These are phyloP conservation scores for Lycophotia porphyrea DNA, from an alignment of 2,888 invertebrate genomes.

Conservation along the genomic window DNA sequence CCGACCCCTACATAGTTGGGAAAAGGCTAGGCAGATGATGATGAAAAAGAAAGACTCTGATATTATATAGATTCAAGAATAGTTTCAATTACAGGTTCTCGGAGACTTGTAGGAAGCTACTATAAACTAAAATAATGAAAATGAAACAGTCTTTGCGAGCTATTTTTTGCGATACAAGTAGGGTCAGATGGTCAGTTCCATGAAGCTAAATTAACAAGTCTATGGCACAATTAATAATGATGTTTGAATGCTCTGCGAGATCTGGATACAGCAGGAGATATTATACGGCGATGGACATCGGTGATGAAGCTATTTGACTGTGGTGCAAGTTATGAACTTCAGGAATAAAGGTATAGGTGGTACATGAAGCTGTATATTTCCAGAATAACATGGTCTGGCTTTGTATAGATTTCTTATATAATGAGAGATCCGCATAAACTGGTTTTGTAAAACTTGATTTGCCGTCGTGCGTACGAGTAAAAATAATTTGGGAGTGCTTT, in stretches of 20 bases:
- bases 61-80: neutral
- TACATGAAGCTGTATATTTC: too few species aligned
- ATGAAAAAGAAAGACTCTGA: neutral
- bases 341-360: neutral
- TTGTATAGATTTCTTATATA: too few species aligned
- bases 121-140: neutral
- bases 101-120: neutral
- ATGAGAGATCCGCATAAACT: too few species aligned
- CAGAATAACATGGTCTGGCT: too few species aligned
- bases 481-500: neutral
- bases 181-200: neutral
- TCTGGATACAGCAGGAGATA: slow-evolving; percentile 34
- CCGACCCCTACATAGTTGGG: too few species aligned
- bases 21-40: too few species aligned
- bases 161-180: neutral
- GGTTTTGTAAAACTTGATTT: too few species aligned
- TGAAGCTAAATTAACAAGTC: slow-evolving; percentile 3
- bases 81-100: neutral
- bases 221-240: slow-evolving; percentile 16
- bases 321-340: slow-evolving; percentile 45
- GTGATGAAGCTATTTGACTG: slow-evolving; percentile 56
- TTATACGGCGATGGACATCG: slow-evolving; percentile 35
- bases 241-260: neutral
- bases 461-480: too few species aligned
- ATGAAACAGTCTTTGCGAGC: neutral